These are phyloP conservation scores for Danio rerio DNA, from an alignment of 2,113 vertebrate genomes.

Conservation along the genomic window GRCz12tu NC_133186.1:20879001-20879500, in stretches of 20 bases:
- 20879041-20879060: not conserved
- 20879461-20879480: not conserved
- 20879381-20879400: constrained; percentile 72
- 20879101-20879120: constrained; percentile 17
- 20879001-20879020: not conserved
- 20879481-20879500: not conserved
- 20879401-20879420: constrained; percentile 75
- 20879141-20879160: constrained; percentile 4
- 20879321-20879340: constrained; percentile 4
- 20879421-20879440: constrained; percentile 80
- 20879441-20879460: constrained; percentile 39
- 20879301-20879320: not conserved
- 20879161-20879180: constrained; percentile 32
- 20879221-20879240: not conserved
- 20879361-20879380: constrained; percentile 69
- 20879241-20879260: constrained; percentile 12
- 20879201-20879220: not conserved
- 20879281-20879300: not conserved
- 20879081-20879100: not conserved
- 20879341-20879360: not conserved
- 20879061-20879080: not conserved
- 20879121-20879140: constrained; percentile 7
- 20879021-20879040: constrained; percentile 6
- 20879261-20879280: constrained; percentile 24
- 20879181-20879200: not conserved